Evolutionary conservation across 2,797 vertebrate genomes (phyloP), one percentile per base, ranked within the genome.

Genomic region (Muscicapa striata): DNA sequence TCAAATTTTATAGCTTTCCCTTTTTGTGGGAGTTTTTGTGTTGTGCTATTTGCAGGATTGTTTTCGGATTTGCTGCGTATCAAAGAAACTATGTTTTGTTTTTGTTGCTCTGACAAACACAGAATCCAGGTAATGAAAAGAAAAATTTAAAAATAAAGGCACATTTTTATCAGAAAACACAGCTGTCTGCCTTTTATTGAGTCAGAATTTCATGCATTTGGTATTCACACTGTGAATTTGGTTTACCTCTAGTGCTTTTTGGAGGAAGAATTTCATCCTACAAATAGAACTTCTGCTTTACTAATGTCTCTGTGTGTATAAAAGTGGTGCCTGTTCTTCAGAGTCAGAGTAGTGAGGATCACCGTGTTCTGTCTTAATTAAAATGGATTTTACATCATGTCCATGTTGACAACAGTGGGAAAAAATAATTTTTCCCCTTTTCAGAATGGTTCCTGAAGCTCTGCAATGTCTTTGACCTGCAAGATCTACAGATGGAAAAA

Each of bases 1-100:
- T 93, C 87, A 87, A 93, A 90, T 96, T 94, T 96, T 95, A 96
- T 74, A 95, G 85, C 95, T 94, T 95, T 90, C 92, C 84, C 86
- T 76, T 88, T 91, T 69, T 61, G 91, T 80, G 88, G 83, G 91
- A 87, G 85, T n/a, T 94, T 75, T 84, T 90, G 87, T 94, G 58
- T 63, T 73, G 76, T 69, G 80, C 75, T 84, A 2, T 67, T 94
- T 93, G 91, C 63, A 54, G 86, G 88, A 54, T 90, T 90, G 91
- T 85, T 95, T 87, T 91, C 93, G 77, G 87, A 52, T 86, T 93
- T 87, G 85, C 89, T 0, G n/a, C 16, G 0, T 90, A 84, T 90
- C 68, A 94, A 89, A 96, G 78, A 69, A 89, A 78, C 69, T 64
- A 2, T 89, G 63, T 95, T 93, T 95, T 93, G 69, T 87, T 84